phyloP scores from a whole-genome alignment of 2,113 vertebrate genomes.

The Mionectes macconnelli region DNA sequence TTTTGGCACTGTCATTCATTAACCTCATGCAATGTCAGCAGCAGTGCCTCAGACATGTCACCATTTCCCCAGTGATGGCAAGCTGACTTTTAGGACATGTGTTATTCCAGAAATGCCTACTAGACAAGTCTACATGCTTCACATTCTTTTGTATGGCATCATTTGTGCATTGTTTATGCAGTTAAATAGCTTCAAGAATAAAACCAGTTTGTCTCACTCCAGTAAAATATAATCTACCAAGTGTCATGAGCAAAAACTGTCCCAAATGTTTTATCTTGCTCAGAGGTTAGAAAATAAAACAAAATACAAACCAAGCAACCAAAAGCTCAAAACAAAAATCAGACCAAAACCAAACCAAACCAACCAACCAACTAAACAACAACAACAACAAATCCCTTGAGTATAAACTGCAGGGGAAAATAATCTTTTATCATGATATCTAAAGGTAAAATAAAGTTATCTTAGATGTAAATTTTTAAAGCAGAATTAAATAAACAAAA shows the following conservation, averaged over 20 bases:
- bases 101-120: constrained; percentile 31
- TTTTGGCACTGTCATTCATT: constrained; percentile 77
- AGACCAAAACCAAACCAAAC: neutral
- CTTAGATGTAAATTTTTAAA: neutral
- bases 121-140: constrained; percentile 22
- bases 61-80: constrained; percentile 49
- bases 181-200: neutral
- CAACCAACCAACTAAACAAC: neutral
- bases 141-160: neutral
- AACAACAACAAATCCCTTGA: neutral
- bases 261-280: neutral
- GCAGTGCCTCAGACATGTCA: constrained; percentile 66
- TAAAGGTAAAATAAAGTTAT: neutral
- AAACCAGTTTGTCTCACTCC: neutral
- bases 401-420: neutral
- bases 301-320: neutral
- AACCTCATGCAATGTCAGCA: constrained; percentile 68
- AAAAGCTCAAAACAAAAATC: rapidly evolving
- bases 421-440: neutral
- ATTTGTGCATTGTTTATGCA: neutral
- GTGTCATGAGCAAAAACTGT: neutral
- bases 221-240: neutral
- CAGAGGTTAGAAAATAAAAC: neutral
- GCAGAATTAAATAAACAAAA: neutral
- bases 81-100: constrained; percentile 41